Evolutionary conservation across 2,888 invertebrate species (phyloP), one percentile per base, ranked within the genome.

Genomic region (Odontomyia ornata): DNA sequence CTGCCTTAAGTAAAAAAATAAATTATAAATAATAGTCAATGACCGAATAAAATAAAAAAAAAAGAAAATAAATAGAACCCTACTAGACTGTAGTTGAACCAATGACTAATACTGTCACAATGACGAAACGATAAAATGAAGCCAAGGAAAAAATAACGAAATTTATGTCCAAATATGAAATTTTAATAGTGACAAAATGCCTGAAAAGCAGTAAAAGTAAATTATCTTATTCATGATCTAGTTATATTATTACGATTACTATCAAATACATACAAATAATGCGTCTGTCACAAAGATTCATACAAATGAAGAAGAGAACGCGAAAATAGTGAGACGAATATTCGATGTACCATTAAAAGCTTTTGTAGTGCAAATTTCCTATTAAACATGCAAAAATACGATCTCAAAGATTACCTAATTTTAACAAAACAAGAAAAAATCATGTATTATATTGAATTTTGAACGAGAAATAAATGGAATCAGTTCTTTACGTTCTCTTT

Each of bases 1-100:
- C 76, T 76, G 76, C 76, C 76, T 76, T 76, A 76, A 76, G 65
- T 76, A 65, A 52, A 27, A 76, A 76, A 27, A 60, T 30, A 75
- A 73, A 71, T 52, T 30, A 76, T 64, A 76, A 65, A 65, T 46
- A 65, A 65, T 25, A 65, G 30, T 52, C 52, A 52, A 52, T 52
- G 27, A 47, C 18, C 28, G 7, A 65, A 67, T 47, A 27, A 75
- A n/a, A 64, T 18, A 18, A 65, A 65, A 62, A 11, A 5, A 52
- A 56, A n/a, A n/a, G n/a, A 30, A 30, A 71, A 56, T 56, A 73
- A n/a, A 52, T 21, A 18, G 25, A 73, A 60, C 30, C 43, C 23
- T 57, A 36, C 18, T 36, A 60, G 18, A 28, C 15, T 57, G 72
- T 56, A 72, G 72, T 18, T 18, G 21, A 72, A 46, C 5, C 27